A percentile compares a stretch with the other conserved stretches of the same genome.
Evolutionary conservation across 2,888 invertebrate species (phyloP).

Genomic region (Cephonodes hylas): DNA sequence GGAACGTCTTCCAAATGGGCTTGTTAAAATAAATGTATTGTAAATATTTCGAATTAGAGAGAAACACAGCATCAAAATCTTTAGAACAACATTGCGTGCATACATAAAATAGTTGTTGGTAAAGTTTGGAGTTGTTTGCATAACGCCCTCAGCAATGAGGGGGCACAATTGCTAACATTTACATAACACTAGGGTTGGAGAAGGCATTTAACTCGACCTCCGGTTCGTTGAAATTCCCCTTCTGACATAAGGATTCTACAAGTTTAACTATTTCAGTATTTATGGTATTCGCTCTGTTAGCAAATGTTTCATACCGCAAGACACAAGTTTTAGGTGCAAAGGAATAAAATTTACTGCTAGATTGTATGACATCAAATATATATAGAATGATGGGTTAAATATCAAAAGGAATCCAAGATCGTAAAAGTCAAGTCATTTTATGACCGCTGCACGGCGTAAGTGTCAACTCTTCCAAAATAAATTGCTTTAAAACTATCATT

Average conservation of each 20-base stretch:
- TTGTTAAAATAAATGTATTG: slow-evolving; percentile 19
- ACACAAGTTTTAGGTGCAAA: neutral
- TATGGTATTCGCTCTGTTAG: neutral
- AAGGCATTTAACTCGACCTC: slow-evolving; percentile 21
- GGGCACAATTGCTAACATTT: slow-evolving; percentile 25
- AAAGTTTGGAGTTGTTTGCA: slow-evolving; percentile 27
- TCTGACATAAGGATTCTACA: slow-evolving; percentile 11
- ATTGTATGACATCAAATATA: slow-evolving; percentile 7
- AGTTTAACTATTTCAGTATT: slow-evolving; percentile 11
- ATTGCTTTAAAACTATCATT: neutral
- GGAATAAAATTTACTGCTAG: slow-evolving; percentile 5
- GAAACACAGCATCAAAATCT: slow-evolving; percentile 23
- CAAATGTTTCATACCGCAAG: slow-evolving; percentile 4
- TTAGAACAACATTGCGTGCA: slow-evolving; percentile 23
- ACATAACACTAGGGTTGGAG: slow-evolving; percentile 20
- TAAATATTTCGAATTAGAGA: slow-evolving; percentile 24
- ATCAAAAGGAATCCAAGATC: neutral
- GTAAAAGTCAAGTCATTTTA: neutral
- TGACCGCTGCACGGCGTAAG: neutral
- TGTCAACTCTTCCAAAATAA: neutral
- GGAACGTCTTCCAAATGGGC: slow-evolving; percentile 19
- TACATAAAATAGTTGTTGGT: slow-evolving; percentile 27
- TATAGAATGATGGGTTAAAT: neutral
- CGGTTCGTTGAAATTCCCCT: slow-evolving; percentile 2
- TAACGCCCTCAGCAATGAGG: slow-evolving; percentile 22